A percentile compares a stretch with the other conserved stretches of the same genome.
These are phyloP conservation scores for Rhinatrema bivittatum DNA, from an alignment of 2,797 vertebrate genomes.

Conservation along the genomic window DNA sequence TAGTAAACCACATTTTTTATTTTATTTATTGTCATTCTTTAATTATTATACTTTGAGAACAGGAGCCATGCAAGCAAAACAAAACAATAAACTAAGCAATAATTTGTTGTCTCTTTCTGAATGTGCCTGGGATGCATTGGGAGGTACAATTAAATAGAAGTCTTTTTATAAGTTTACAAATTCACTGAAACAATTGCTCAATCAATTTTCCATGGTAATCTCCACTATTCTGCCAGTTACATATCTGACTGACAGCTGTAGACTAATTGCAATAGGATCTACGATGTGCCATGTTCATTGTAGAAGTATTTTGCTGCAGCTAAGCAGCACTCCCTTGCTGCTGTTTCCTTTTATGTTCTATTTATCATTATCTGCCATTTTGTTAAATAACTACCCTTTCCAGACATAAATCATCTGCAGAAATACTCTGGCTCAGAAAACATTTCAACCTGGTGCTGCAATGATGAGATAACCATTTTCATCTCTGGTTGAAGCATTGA, in stretches of 20 bases:
- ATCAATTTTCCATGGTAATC: slow-evolving; percentile 30
- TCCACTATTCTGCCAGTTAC: slow-evolving; percentile 30
- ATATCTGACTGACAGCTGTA: slow-evolving; percentile 29
- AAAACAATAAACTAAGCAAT: neutral
- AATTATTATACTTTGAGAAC: neutral
- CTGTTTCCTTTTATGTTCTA: slow-evolving; percentile 80
- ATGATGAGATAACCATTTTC: slow-evolving; percentile 87
- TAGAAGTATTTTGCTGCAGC: slow-evolving; percentile 42
- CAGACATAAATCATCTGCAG: slow-evolving; percentile 77
- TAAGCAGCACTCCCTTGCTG: slow-evolving; percentile 62
- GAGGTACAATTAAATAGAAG: neutral
- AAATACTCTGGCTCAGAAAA: slow-evolving; percentile 70
- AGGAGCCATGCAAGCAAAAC: neutral
- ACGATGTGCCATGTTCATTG: slow-evolving; percentile 46
- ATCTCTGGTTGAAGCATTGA: slow-evolving; percentile 82
- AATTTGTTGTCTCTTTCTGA: slow-evolving; percentile 16
- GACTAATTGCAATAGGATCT: slow-evolving; percentile 48
- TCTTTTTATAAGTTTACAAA: too few relatives aligned
- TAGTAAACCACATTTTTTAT: too few relatives aligned
- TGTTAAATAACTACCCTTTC: slow-evolving; percentile 63
- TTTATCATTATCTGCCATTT: slow-evolving; percentile 84
- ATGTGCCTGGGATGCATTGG: neutral
- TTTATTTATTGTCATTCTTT: neutral
- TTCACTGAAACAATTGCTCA: slow-evolving; percentile 14
- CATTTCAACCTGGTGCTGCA: slow-evolving; percentile 65